Conservation (phyloP, 2,113 vertebrate species). For the Felis catus region DNA sequence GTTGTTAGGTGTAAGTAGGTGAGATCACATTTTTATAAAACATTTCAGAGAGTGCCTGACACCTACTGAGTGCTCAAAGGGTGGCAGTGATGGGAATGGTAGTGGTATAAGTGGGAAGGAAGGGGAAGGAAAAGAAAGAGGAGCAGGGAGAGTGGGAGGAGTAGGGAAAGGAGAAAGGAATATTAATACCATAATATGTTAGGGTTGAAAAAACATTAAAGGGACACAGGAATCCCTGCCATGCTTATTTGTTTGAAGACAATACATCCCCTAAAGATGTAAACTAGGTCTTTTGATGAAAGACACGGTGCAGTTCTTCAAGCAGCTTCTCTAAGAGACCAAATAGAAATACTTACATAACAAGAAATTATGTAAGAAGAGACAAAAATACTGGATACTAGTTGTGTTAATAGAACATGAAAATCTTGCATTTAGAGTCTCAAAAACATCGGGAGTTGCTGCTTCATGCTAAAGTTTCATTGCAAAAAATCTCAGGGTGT, state of each 20-base stretch:
- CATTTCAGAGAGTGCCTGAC: background rate
- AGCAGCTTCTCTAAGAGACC: background rate
- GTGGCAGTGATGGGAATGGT: background rate
- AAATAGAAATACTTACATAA: conserved; percentile 66
- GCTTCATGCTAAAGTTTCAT: background rate
- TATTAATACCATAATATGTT: background rate
- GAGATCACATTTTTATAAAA: background rate
- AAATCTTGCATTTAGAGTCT: background rate
- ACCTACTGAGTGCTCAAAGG: background rate
- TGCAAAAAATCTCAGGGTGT: background rate
- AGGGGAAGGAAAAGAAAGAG: background rate
- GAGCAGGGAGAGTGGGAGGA: background rate
- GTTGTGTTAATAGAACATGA: background rate
- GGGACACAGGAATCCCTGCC: background rate
- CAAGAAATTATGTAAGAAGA: conserved; percentile 38
- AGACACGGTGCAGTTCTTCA: background rate
- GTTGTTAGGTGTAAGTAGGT: background rate
- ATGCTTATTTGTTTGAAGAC: background rate
- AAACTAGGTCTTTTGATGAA: conserved; percentile 36
- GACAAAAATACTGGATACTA: conserved; percentile 49
- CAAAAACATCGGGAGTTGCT: background rate
- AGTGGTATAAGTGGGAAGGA: background rate
- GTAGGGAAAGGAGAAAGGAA: background rate
- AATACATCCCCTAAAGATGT: background rate
- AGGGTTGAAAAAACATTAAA: background rate